phyloP scores from a whole-genome alignment of 2,113 vertebrate species.

The Scortum barcoo region DNA sequence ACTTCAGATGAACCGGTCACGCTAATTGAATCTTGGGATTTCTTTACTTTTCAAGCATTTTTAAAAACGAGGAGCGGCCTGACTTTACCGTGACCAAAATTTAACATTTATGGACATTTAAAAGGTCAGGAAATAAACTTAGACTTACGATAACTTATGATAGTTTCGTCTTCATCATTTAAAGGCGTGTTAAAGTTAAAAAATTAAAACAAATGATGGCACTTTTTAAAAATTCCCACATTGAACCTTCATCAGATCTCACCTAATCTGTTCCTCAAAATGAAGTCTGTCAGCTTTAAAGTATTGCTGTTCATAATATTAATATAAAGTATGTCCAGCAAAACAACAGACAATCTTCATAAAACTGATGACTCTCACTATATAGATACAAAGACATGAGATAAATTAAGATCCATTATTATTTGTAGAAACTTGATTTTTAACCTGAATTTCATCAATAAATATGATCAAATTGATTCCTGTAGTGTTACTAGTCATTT shows the following conservation, averaged over 20 bases:
- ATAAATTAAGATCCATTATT: neutral
- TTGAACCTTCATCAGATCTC: neutral
- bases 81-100: neutral
- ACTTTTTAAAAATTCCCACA: neutral
- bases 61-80: neutral
- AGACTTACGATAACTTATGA: neutral
- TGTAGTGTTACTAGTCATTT: neutral
- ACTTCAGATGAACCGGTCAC: conserved; percentile 11
- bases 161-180: neutral
- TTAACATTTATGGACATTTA: neutral
- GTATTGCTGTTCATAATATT: neutral
- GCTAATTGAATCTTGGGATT: conserved; percentile 19
- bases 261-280: neutral
- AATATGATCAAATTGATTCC: neutral
- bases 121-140: conserved; percentile 6
- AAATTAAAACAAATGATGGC: neutral
- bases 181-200: neutral
- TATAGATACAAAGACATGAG: neutral
- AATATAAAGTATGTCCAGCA: neutral
- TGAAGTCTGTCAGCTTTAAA: neutral
- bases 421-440: neutral
- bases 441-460: neutral
- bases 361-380: neutral
- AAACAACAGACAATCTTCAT: neutral
- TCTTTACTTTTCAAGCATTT: neutral